phyloP scores from a whole-genome alignment of 2,888 invertebrate genomes.

The Mellilla xanthometata region DNA sequence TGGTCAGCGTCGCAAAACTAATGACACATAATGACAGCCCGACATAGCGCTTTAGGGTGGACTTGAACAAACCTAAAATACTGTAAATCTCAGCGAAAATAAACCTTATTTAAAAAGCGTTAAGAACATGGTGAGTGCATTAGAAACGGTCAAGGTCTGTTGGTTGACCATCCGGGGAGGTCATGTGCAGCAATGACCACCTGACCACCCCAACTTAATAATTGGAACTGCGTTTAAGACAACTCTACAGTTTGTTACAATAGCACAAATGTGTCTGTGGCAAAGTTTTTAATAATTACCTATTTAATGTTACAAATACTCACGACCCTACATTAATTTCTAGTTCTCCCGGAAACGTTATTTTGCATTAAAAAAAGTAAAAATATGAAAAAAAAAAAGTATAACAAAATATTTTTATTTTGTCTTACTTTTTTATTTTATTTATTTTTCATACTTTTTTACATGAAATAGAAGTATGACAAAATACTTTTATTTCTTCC shows the following conservation, averaged over 20 bases:
- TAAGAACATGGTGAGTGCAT: slow-evolving; percentile 34
- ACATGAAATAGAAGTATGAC: no score
- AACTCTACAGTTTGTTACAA: slow-evolving; percentile 4
- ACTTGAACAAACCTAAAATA: slow-evolving; percentile 18
- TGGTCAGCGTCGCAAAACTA: slow-evolving; percentile 83
- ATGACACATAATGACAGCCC: slow-evolving; percentile 80
- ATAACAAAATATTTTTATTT: no score
- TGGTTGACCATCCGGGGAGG: slow-evolving; percentile 64
- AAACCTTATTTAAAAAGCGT: slow-evolving; percentile 42
- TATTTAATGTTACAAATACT: no score
- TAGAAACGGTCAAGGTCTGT: slow-evolving; percentile 75
- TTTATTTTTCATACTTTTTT: no score
- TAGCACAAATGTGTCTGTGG: no score
- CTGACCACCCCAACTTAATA: slow-evolving; percentile 65
- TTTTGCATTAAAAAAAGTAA: no score
- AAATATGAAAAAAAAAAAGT: no score
- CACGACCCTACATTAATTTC: no score
- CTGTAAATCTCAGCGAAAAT: slow-evolving; percentile 33
- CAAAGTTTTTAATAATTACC: no score
- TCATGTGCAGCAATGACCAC: slow-evolving; percentile 67
- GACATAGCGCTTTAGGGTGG: slow-evolving; percentile 62
- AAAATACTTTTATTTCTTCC: no score
- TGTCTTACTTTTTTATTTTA: no score
- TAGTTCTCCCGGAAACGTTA: no score
- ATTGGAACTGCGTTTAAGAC: slow-evolving; percentile 54